Percentiles rank a stretch among this genome's conserved stretches.
Conservation (phyloP, 1,140 invertebrate genomes). For the Aphelinus atriplicis region DNA sequence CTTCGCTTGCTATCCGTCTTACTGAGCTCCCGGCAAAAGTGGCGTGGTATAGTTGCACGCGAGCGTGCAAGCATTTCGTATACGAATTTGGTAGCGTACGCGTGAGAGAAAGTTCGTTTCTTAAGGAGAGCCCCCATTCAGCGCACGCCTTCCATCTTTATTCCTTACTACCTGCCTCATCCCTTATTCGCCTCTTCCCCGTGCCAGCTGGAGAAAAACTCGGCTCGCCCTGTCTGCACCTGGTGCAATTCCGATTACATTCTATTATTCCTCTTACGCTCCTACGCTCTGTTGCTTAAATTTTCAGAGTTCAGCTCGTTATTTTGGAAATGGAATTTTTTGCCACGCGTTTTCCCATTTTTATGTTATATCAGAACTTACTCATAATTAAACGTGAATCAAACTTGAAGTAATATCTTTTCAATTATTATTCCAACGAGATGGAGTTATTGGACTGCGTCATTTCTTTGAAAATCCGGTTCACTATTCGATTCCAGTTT, state of each 20-base stretch:
- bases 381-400: too few species aligned
- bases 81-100: constrained; percentile 48
- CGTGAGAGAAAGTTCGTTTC: constrained; percentile 27
- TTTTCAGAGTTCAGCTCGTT: constrained; percentile 9
- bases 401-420: too few species aligned
- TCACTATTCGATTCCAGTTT: too few species aligned
- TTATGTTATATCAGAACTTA: too few species aligned
- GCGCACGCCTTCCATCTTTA: constrained; percentile 47
- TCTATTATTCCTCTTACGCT: constrained; percentile 55
- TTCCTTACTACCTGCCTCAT: constrained; percentile 43
- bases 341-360: background rate
- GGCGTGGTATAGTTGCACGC: background rate
- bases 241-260: constrained; percentile 62
- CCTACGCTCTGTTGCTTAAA: constrained; percentile 33
- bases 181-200: constrained; percentile 44
- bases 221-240: constrained; percentile 27
- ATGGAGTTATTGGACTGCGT: too few species aligned
- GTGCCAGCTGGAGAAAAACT: background rate
- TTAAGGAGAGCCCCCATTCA: constrained; percentile 20
- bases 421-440: too few species aligned
- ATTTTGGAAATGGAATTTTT: background rate
- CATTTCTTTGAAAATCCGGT: too few species aligned
- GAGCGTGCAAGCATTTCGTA: constrained; percentile 45
- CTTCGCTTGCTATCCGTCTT: constrained; percentile 25
- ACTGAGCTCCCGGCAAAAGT: background rate